Evolutionary conservation across 2,888 invertebrate species (phyloP), one percentile per base, ranked within the genome.

Genomic region (Coenonympha arcania): DNA sequence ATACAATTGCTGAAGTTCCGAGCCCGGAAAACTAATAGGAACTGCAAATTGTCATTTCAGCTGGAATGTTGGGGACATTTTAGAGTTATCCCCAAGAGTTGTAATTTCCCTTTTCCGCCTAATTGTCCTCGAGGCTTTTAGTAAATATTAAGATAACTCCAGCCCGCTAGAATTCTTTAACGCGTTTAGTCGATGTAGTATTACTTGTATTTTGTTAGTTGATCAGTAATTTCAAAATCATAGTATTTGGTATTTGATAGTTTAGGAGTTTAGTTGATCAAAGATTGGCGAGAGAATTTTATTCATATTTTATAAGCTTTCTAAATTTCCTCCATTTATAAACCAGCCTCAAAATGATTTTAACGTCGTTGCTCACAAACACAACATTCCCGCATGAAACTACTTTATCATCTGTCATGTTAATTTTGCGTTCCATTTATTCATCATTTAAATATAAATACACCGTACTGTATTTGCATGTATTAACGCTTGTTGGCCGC

Each of bases 31-130:
- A 59, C 60, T 67, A 68, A 67, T 67, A 66, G 54, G 59, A 64
- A 58, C 66, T 61, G 66, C 66, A 70, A 77, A 79, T 75, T 74
- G 76, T 72, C 73, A 73, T 75, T 78, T 72, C 65, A 70, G 64
- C 64, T 62, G 52, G 59, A 65, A 68, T 71, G 62, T 63, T 69
- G 61, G 62, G 67, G 68, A 76, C 79, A 81, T 79, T 82, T 76
- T 77, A 70, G 77, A 76, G 68, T 71, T 71, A 69, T 76, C 72
- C 74, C 60, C 76, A 70, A 78, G 80, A 74, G 81, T 74, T 79
- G 79, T 78, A 82, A 80, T 83, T 82, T 79, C 78, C 80, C 64
- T 64, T 49, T 73, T 71, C 63, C 68, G 68, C 66, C 68, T 84
- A 82, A 85, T 85, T 85, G 79, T 70, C 75, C 69, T 64, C 68